Evolutionary conservation across 2,797 vertebrate species (phyloP), one percentile per base, ranked within the genome.

Genomic region (Hoplostethus mediterraneus): DNA sequence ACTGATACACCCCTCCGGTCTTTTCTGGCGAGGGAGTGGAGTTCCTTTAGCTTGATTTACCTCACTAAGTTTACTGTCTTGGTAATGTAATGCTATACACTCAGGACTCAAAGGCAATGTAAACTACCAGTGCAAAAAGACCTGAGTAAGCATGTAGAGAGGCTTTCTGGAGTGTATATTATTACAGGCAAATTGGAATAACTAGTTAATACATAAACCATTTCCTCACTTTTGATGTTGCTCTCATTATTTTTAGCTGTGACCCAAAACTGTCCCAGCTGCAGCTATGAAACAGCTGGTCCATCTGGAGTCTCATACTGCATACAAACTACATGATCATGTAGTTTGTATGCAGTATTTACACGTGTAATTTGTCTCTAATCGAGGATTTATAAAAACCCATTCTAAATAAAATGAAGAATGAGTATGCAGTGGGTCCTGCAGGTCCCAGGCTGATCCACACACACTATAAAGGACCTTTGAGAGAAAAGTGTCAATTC

Each of bases 131-230:
- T 70, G 53, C 40, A 65, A 54, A 76, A 63, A 71, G 61, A 12
- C 55, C 60, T 81, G 57, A 63, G 75, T 72, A 79, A 81, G 64
- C 63, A 58, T 75, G 42, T 25, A 63, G 58, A 59, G 2, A 28
- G 57, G 33, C 5, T 6, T 62, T 40, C n/a, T 40, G 49, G 53
- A 48, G 21, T 55, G 44, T 53, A 13, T 45, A 2, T n/a, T 55
- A 74, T 44, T 33, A 12, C 55, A 51, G 72, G 56, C 31, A 36
- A 44, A 54, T 68, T 71, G 71, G 75, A 82, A 68, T 56, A 71
- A 14, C 8, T 49, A 7, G 14, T 79, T 74, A 61, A 73, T 71
- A 68, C 58, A 73, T 71, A 68, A 85, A 71, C 36, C 57, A 16
- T 70, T 75, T 17, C 3, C 51, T 73, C 62, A 79, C 13, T 55